Base-by-base conservation (phyloP, 1,140 invertebrate genomes). In the Schlechtendalia chinensis region DNA sequence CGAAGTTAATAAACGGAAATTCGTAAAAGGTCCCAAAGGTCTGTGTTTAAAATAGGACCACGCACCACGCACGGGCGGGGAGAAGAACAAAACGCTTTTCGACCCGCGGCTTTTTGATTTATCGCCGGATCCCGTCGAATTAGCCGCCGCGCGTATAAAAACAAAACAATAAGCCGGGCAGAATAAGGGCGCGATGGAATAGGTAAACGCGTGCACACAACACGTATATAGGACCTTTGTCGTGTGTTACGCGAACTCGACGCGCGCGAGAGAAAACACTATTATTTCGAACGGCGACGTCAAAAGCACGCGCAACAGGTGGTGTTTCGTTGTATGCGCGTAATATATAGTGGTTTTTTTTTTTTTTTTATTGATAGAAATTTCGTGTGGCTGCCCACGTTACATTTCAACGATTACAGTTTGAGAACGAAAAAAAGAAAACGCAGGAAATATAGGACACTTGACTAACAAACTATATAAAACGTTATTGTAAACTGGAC, bases 1-100 rank as follows among this genome's bases (percentile, higher is more conserved):
- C 32, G 61, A 50, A 63, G 56, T 79, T 79, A 79, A 61, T 79
- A 61, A 79, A 61, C 54, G 39, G 56, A 79, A 79, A 79, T 79
- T 59, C 47, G 54, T 79, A 61, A 79, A 79, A 79, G 75, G 56
- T 63, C 39, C 32, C 56, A 11, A 4, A 8, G 58, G 29, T 45
- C 17, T 39, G 54, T 19, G 72, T 75, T 79, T 50, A 24, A 50
- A 54, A 67, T n/a, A 63, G 56, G 47, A 29, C 65, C 14, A 22
- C 32, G 32, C 32, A 8, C n/a, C 32, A 8, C 32, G 67, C 29
- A 39, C n/a, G 22, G 10, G 8, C 32, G 32, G 47, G 54, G 32
- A 27, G 29, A 27, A 45, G 22, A 71, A 58, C 74, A 47, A 50
- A 67, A 69, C 61, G 67, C 80, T 63, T 80, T 69, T 67, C 81